These are phyloP conservation scores for Bubo blakistoni DNA, from an alignment of 2,113 vertebrate species.

Conservation along the genomic window DNA sequence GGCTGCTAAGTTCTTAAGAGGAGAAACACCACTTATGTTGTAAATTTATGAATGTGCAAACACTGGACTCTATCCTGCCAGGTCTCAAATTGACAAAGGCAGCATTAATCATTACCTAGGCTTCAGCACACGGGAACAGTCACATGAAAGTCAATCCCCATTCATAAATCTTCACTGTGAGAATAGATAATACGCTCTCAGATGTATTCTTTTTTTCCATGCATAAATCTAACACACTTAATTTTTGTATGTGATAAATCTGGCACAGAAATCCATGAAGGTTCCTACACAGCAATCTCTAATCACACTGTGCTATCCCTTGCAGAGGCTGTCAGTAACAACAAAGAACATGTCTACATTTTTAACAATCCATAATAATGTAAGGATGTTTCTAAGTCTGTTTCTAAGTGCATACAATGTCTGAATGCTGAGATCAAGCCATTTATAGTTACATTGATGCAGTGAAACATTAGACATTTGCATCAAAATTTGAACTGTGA, in stretches of 20 bases:
- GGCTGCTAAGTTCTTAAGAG: neutral
- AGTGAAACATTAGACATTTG: neutral
- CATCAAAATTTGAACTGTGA: neutral
- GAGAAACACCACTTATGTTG: neutral
- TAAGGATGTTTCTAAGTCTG: neutral
- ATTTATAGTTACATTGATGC: neutral
- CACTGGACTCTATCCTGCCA: neutral
- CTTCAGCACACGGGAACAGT: neutral
- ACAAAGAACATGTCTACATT: neutral
- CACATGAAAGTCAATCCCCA: neutral
- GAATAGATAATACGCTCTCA: neutral
- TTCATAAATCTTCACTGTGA: slow-evolving; percentile 1
- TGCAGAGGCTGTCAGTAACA: neutral
- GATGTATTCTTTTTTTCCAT: neutral
- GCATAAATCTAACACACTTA: neutral
- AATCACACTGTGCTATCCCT: neutral
- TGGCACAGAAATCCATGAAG: neutral
- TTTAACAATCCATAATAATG: neutral
- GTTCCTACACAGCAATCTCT: neutral
- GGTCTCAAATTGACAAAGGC: neutral
- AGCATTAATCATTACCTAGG: neutral
- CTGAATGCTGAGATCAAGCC: neutral
- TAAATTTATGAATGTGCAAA: neutral
- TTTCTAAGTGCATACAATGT: neutral
- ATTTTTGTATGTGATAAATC: neutral